Base-by-base conservation (phyloP, 1,140 invertebrate genomes). In the Drosophila truncata region DNA sequence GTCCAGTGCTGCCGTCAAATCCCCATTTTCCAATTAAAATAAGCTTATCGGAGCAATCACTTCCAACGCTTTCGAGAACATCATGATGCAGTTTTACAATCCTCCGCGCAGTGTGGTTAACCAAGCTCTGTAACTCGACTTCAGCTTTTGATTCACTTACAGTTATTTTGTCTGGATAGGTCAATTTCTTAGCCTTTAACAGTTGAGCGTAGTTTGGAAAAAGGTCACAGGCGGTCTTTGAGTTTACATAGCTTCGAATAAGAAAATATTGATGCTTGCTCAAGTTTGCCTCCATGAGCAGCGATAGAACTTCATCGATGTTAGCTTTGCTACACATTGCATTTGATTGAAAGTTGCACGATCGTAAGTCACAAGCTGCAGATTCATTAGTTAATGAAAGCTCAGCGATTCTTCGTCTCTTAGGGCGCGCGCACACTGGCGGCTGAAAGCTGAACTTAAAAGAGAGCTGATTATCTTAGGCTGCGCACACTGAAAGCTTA, bases 221-320 rank as follows among this genome's bases (percentile, higher is more conserved):
- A 25, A 37, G 20, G 23, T 37, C 63, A 37, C 29, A 54, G 14
- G 9, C 65, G 14, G 35, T 35, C 49, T 47, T 25, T 52, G 18
- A 42, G 49, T 44, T 52, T 20, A 41, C 39, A 41, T 63, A 75
- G 35, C 59, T 75, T 31, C 27, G 52, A 23, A 70, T 58, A 27
- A 41, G n/a, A 23, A 23, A 44, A 44, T 44, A 44, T 23, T 44
- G 18, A 44, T 44, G 42, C 18, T 44, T 44, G 42, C 42, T 44
- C 20, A 44, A 14, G 18, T 44, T 44, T 44, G 20, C 42, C 42
- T 23, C 20, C 10, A 44, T 44, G 42, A 44, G 42, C 20, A 44
- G 42, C 20, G 10, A 44, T 44, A 44, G 42, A 11, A 44, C 42
- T 44, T 20, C 42, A 44, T 20, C 42, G 10, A 44, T 44, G 18